Conservation (phyloP, 2,113 vertebrate species). For the Numenius arquata region DNA sequence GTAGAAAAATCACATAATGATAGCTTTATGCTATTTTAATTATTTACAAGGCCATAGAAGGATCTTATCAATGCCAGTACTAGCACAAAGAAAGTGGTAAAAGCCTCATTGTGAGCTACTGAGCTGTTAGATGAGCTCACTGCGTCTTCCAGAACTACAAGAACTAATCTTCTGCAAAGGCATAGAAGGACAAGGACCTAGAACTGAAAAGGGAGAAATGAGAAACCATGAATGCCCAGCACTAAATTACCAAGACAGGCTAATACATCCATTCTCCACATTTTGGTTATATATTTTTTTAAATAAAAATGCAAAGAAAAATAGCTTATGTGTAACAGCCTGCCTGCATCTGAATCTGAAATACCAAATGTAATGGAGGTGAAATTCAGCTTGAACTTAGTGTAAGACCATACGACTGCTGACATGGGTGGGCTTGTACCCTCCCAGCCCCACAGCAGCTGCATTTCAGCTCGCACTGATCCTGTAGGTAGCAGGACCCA, state of each 20-base stretch:
- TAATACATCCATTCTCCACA: accelerated
- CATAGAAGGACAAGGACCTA: neutral
- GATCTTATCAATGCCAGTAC: neutral
- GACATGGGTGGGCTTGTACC: accelerated
- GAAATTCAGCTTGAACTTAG: neutral
- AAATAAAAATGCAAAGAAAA: neutral
- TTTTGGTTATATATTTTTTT: neutral
- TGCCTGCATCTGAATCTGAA: neutral
- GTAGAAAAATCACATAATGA: neutral
- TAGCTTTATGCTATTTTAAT: neutral
- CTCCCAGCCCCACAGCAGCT: neutral
- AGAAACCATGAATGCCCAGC: neutral
- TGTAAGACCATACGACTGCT: neutral
- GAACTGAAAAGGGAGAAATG: neutral
- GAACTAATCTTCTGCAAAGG: neutral
- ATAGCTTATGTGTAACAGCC: neutral
- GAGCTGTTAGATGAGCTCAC: neutral
- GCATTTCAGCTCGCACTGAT: accelerated
- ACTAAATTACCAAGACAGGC: neutral
- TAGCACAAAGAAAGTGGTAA: neutral
- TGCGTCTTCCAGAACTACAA: neutral
- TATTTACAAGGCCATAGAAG: neutral
- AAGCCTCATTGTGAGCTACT: neutral
- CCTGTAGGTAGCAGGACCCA: neutral
- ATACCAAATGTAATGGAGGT: accelerated